These are phyloP conservation scores for Cryptoprocta ferox DNA, from an alignment of 2,797 vertebrate species.

Conservation along the genomic window DNA sequence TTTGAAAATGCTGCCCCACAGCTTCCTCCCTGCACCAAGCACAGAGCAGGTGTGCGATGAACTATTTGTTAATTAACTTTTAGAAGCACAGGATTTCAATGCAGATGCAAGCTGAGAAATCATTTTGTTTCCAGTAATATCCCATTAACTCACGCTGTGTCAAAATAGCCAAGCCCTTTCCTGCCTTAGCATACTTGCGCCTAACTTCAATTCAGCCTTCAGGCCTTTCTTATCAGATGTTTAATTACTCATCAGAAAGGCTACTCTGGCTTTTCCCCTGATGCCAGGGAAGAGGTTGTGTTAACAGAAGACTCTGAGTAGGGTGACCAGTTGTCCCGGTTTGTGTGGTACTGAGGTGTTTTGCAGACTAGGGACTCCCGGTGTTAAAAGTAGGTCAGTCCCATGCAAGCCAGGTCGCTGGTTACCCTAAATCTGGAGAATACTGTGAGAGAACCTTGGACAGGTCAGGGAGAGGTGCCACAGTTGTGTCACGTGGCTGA, in stretches of 20 bases:
- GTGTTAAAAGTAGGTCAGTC: background rate
- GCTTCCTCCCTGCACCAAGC: background rate
- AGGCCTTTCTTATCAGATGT: background rate
- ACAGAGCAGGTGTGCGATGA: background rate
- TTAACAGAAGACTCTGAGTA: background rate
- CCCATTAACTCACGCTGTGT: constrained; percentile 43
- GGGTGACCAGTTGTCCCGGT: background rate
- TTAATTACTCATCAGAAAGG: constrained; percentile 3
- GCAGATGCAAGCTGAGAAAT: constrained; percentile 49
- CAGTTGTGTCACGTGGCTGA: background rate
- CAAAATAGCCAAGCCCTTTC: background rate
- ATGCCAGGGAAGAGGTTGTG: background rate
- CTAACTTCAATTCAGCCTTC: background rate
- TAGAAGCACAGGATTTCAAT: constrained; percentile 38
- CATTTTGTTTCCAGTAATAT: constrained; percentile 29
- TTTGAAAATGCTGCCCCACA: background rate
- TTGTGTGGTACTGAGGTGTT: background rate
- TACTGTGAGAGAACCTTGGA: background rate
- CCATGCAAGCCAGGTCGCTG: background rate
- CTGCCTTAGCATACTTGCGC: background rate
- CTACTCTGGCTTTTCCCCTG: background rate
- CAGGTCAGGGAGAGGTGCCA: background rate
- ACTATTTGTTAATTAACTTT: constrained; percentile 41
- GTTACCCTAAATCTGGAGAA: background rate
- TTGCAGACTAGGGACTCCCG: background rate